These are phyloP conservation scores for Marmota monax DNA, from an alignment of 2,113 vertebrate genomes.

Conservation along the genomic window DNA sequence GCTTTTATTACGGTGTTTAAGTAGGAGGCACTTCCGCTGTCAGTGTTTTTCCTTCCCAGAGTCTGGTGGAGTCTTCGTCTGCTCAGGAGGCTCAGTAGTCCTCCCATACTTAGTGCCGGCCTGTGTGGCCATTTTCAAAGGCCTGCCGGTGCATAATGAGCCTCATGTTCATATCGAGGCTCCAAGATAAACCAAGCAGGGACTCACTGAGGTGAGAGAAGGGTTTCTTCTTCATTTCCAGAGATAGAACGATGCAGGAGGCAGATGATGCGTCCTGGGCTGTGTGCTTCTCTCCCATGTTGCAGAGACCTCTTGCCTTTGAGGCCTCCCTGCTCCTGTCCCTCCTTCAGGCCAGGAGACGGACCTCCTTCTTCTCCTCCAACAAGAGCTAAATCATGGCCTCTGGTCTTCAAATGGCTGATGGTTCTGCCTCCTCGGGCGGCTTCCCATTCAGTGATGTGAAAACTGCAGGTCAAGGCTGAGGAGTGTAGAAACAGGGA, in stretches of 20 bases:
- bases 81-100: not conserved
- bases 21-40: not conserved
- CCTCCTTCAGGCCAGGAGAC: not conserved
- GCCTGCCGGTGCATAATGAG: not conserved
- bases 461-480: not conserved
- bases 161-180: not conserved
- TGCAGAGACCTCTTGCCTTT: not conserved
- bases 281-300: not conserved
- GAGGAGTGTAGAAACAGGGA: not conserved
- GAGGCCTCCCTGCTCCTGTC: not conserved
- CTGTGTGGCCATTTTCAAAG: not conserved
- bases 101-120: not conserved
- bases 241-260: slow-evolving; percentile 38
- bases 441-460: not conserved
- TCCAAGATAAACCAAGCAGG: not conserved
- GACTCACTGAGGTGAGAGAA: not conserved
- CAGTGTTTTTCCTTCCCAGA: not conserved
- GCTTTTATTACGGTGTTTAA: not conserved
- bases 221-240: not conserved
- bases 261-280: not conserved
- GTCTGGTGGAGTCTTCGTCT: not conserved
- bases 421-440: not conserved
- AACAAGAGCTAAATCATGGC: not conserved
- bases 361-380: not conserved
- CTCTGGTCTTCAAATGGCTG: not conserved